These are phyloP conservation scores for Taeniopygia guttata DNA, from an alignment of 2,797 vertebrate species.

Conservation along the genomic window DNA sequence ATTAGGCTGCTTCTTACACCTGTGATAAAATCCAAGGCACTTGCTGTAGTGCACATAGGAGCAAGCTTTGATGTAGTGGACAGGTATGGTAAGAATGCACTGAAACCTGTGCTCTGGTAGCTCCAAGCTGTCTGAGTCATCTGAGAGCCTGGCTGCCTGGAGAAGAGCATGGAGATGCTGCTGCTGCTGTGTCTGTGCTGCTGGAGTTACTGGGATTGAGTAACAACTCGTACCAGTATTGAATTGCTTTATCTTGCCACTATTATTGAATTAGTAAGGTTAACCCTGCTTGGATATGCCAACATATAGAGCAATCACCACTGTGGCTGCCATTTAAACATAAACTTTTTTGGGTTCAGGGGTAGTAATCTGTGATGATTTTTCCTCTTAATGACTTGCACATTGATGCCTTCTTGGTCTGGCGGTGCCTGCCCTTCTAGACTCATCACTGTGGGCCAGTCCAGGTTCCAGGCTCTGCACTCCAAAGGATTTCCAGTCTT, in stretches of 20 bases:
- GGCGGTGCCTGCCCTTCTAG: background rate
- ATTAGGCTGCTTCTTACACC: background rate
- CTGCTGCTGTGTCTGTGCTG: background rate
- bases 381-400: background rate
- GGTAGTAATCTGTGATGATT: background rate
- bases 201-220: background rate
- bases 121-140: background rate
- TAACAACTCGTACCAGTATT: background rate
- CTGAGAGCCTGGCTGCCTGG: background rate
- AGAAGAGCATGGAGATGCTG: accelerated
- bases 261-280: background rate
- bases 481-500: background rate
- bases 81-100: background rate
- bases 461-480: background rate
- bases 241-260: background rate
- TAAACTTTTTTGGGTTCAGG: background rate
- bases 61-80: background rate
- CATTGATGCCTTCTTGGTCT: background rate
- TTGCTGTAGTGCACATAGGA: background rate
- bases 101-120: background rate
- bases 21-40: background rate
- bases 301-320: background rate
- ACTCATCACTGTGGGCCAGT: background rate
- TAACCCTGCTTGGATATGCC: background rate
- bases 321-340: background rate